phyloP scores from a whole-genome alignment of 2,888 invertebrate species.

The Acrobasis consociella region DNA sequence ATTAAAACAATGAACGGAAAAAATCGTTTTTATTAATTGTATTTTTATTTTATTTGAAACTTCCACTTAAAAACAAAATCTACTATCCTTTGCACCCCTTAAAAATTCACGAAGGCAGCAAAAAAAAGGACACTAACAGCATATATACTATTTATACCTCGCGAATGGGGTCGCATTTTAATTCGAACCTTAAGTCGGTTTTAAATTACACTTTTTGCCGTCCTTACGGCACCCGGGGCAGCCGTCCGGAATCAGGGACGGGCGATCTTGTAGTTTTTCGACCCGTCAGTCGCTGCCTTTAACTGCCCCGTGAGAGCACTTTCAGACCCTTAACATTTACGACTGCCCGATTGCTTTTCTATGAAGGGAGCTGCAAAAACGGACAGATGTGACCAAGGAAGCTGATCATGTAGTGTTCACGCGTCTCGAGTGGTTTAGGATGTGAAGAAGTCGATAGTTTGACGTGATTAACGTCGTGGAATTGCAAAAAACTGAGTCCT shows the following conservation, averaged over 20 bases:
- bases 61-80: neutral
- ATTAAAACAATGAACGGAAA: neutral
- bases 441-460: slow-evolving; percentile 12
- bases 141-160: slow-evolving; percentile 15
- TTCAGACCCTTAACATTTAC: slow-evolving; percentile 84
- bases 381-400: slow-evolving; percentile 69
- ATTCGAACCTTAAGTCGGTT: slow-evolving; percentile 81
- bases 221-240: slow-evolving; percentile 76
- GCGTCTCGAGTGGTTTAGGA: slow-evolving; percentile 45
- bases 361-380: slow-evolving; percentile 77
- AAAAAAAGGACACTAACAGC: slow-evolving; percentile 21
- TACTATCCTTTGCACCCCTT: neutral
- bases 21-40: neutral
- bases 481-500: too few species aligned
- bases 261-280: slow-evolving; percentile 73
- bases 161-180: slow-evolving; percentile 58
- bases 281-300: slow-evolving; percentile 73
- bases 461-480: neutral
- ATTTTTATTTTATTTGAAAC: neutral
- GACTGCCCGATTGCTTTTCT: slow-evolving; percentile 85
- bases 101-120: slow-evolving; percentile 32
- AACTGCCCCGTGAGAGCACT: slow-evolving; percentile 83
- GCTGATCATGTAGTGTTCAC: slow-evolving; percentile 45
- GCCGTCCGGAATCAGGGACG: slow-evolving; percentile 70
- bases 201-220: slow-evolving; percentile 81